Percentiles rank a stretch among this genome's conserved stretches.
Evolutionary conservation across 2,797 vertebrate species (phyloP).

Genomic region (Remorina albescens): DNA sequence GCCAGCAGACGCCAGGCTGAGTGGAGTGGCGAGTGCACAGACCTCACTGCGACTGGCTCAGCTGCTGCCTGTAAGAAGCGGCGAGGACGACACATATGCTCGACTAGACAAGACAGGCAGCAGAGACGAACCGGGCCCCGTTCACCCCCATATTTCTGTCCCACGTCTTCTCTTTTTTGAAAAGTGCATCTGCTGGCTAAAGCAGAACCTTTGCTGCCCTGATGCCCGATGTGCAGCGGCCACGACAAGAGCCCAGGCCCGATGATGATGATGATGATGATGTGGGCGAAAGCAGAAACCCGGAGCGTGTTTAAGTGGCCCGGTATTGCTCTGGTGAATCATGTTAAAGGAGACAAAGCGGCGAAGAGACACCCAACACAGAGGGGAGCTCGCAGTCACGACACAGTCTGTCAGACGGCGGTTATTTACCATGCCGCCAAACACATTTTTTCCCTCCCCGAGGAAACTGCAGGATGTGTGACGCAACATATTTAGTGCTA

Average conservation of each 20-base stretch:
- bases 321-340: slow-evolving; percentile 71
- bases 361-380: slow-evolving; percentile 56
- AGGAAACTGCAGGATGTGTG: slow-evolving; percentile 50
- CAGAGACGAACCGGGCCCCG: slow-evolving; percentile 39
- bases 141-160: slow-evolving; percentile 54
- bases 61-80: slow-evolving; percentile 73
- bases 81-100: slow-evolving; percentile 43
- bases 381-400: slow-evolving; percentile 42
- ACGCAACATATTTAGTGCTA: slow-evolving; percentile 61
- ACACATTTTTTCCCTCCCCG: slow-evolving; percentile 60
- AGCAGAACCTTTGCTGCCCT: slow-evolving; percentile 53
- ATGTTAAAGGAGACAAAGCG: slow-evolving; percentile 57
- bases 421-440: slow-evolving; percentile 59
- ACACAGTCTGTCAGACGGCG: slow-evolving; percentile 55
- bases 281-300: slow-evolving; percentile 45
- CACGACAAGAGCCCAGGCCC: slow-evolving; percentile 29
- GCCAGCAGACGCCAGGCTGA: slow-evolving; percentile 71
- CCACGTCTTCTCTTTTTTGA: slow-evolving; percentile 58
- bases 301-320: slow-evolving; percentile 61
- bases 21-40: slow-evolving; percentile 59
- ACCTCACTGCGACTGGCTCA: slow-evolving; percentile 67
- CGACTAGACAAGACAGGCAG: slow-evolving; percentile 61
- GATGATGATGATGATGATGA: slow-evolving; percentile 42
- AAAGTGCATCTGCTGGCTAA: slow-evolving; percentile 70
- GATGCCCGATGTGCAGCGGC: slow-evolving; percentile 59